phyloP scores from a whole-genome alignment of 2,113 vertebrate genomes.

The Toxotes jaculatrix region DNA sequence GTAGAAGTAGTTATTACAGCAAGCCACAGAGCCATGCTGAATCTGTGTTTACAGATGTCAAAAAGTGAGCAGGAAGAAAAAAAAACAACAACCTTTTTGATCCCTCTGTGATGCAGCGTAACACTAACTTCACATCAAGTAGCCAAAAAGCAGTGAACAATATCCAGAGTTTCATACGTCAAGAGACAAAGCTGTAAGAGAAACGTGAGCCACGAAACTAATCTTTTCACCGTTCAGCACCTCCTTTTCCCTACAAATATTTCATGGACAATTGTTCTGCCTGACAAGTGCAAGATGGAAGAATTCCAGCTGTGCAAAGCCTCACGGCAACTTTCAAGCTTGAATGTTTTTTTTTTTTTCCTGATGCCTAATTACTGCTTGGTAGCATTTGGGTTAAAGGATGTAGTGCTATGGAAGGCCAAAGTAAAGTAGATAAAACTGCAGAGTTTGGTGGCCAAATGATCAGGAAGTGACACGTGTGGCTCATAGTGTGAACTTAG shows the following conservation, averaged over 20 bases:
- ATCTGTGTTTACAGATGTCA: background rate
- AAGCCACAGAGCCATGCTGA: background rate
- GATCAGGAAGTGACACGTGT: background rate
- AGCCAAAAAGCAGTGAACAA: conserved; percentile 5
- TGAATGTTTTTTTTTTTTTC: background rate
- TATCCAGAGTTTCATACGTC: conserved; percentile 18
- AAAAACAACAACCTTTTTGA: no score
- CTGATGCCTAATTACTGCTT: background rate
- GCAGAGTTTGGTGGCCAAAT: background rate
- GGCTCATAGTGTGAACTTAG: conserved; percentile 39
- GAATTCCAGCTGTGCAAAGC: background rate
- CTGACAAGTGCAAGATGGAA: conserved; percentile 2
- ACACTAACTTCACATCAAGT: background rate
- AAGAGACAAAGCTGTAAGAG: background rate
- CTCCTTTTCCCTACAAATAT: background rate
- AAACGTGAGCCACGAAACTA: background rate
- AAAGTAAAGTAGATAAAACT: background rate
- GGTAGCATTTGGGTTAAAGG: background rate
- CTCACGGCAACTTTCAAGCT: background rate
- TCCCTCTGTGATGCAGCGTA: background rate
- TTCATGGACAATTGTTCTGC: background rate
- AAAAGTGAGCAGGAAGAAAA: background rate
- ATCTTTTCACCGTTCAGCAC: background rate
- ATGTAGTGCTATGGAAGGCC: background rate
- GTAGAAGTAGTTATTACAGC: background rate